These are phyloP conservation scores for Drosophila tropicalis DNA, from an alignment of 1,140 invertebrate species.

Conservation along the genomic window DNA sequence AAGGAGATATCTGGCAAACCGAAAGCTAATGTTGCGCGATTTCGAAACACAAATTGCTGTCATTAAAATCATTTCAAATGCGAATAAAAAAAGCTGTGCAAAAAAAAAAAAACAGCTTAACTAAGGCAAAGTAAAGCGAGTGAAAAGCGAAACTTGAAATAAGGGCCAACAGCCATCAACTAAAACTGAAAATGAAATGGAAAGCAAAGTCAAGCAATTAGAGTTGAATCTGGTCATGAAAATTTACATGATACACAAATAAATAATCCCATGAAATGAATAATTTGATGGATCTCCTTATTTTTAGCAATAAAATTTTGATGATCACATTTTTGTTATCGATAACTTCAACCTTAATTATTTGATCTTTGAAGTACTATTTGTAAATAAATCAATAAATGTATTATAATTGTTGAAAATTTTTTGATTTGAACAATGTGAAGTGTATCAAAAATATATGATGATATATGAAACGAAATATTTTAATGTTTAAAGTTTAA, in stretches of 20 bases:
- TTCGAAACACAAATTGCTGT: slow-evolving; percentile 79
- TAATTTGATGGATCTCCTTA: too few relatives aligned
- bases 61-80: slow-evolving; percentile 79
- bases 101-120: slow-evolving; percentile 12
- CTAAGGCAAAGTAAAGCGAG: slow-evolving; percentile 34
- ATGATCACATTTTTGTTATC: too few relatives aligned
- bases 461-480: too few relatives aligned
- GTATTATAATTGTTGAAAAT: too few relatives aligned
- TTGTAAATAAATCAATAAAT: too few relatives aligned
- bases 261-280: slow-evolving; percentile 4
- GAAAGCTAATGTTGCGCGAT: slow-evolving; percentile 77
- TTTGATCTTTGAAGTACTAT: too few relatives aligned
- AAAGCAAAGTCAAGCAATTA: slow-evolving; percentile 34
- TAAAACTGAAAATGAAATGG: slow-evolving; percentile 53
- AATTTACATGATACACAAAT: slow-evolving; percentile 51
- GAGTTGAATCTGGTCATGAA: slow-evolving; percentile 31
- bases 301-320: too few relatives aligned
- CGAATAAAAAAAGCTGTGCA: slow-evolving; percentile 62
- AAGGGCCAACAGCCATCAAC: slow-evolving; percentile 9
- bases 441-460: too few relatives aligned
- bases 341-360: too few relatives aligned
- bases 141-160: slow-evolving; percentile 27
- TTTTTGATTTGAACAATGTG: too few relatives aligned
- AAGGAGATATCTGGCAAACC: slow-evolving; percentile 39
- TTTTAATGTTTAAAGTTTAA: too few relatives aligned